phyloP scores from a whole-genome alignment of 2,888 invertebrate genomes.

The Tipula unca region DNA sequence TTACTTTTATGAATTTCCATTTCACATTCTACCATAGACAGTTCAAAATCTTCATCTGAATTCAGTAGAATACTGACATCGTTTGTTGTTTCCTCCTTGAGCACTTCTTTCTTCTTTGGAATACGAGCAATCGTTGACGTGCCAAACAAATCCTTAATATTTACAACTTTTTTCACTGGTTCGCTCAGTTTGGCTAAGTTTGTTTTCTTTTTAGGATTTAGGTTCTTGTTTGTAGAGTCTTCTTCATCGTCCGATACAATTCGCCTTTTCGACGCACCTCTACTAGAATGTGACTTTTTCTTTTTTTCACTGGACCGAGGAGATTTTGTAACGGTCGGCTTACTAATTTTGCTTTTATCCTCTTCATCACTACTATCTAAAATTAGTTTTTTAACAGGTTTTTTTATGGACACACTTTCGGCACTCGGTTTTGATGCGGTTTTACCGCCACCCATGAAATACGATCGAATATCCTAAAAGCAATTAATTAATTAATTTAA shows the following conservation, averaged over 20 bases:
- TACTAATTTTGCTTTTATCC: not conserved
- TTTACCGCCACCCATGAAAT: conserved; percentile 41
- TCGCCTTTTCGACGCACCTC: conserved; percentile 30
- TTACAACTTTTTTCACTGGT: conserved; percentile 38
- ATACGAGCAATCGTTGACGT: conserved; percentile 16
- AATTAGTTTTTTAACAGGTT: not conserved
- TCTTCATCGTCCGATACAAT: conserved; percentile 45
- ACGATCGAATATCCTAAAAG: conserved; percentile 58
- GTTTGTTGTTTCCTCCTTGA: not conserved
- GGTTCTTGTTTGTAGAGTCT: conserved; percentile 33
- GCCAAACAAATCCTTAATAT: conserved; percentile 51
- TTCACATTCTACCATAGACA: not conserved
- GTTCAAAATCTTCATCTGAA: not conserved
- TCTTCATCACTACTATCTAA: conserved; percentile 1
- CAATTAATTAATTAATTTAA: not conserved
- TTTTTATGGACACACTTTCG: not conserved
- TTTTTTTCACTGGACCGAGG: not conserved
- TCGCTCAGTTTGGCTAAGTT: conserved; percentile 23
- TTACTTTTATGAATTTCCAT: not conserved
- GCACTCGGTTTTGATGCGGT: conserved; percentile 24
- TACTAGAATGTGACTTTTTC: not conserved
- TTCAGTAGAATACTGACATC: not conserved
- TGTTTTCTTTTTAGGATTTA: conserved; percentile 20
- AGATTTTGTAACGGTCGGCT: not conserved
- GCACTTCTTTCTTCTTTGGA: not conserved